A percentile compares a stretch with the other conserved stretches of the same genome.
phyloP scores from a whole-genome alignment of 2,113 vertebrate species.

The Sciurus niger region DNA sequence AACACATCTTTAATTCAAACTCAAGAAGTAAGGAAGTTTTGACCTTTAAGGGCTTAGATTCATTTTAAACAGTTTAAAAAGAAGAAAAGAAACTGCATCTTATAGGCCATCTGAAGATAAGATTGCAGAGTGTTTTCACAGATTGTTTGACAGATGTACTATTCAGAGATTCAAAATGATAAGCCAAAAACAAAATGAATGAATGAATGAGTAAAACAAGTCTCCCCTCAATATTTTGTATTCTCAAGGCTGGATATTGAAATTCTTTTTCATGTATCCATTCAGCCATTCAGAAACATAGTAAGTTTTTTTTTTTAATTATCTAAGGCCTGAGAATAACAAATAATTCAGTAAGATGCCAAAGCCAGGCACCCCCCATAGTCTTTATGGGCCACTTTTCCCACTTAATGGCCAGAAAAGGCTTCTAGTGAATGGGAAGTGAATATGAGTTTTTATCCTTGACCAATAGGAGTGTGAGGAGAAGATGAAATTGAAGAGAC shows the following conservation, averaged over 20 bases:
- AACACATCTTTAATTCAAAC: constrained; percentile 52
- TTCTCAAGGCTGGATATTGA: neutral
- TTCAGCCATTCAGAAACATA: neutral
- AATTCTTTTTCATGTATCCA: neutral
- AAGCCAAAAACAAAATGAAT: constrained; percentile 43
- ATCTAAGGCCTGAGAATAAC: neutral
- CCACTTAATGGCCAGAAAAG: neutral
- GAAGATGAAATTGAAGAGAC: neutral
- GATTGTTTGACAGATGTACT: neutral
- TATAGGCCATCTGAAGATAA: constrained; percentile 8
- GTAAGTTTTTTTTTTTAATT: neutral
- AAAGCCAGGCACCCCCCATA: neutral
- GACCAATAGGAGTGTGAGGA: neutral
- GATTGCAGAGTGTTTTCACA: neutral
- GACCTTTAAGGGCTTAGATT: neutral
- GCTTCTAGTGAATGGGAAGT: neutral
- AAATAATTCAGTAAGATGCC: neutral
- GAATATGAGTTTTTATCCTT: neutral
- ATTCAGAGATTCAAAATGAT: neutral
- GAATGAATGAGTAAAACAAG: neutral
- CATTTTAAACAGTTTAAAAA: constrained; percentile 16
- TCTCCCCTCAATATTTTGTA: neutral
- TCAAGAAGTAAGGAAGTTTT: neutral
- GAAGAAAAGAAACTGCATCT: neutral
- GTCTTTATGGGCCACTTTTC: neutral